Evolutionary conservation across 1,140 invertebrate species (phyloP), one percentile per base, ranked within the genome.

Genomic region (Drosophila bocqueti): DNA sequence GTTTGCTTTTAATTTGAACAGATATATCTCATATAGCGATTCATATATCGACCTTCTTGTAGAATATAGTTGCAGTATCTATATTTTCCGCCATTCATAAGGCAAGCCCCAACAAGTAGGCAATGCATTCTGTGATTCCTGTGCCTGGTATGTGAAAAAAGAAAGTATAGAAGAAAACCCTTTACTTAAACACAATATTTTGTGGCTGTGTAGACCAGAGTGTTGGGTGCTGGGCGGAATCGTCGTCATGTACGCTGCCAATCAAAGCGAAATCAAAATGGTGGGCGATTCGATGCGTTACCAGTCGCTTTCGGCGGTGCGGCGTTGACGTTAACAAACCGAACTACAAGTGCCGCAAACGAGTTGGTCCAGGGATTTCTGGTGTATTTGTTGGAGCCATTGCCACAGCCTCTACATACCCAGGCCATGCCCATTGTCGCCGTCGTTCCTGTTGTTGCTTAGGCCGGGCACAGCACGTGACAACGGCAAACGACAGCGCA

Each of bases 181-280:
- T 24, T 34, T 16, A 2, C 7, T 9, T 15, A 40, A 24, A 29
- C n/a, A 15, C 1, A 16, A 36, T 16, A 43, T 21, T 64, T 57
- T 57, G 1, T 34, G 1, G 2, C 66, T 21, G 52, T 72, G 67
- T 36, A 57, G 3, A 5, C n/a, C 45, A 29, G 36, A 40, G 52
- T 57, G 49, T 47, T 71, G 52, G 65, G 52, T 69, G 49, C 66
- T 43, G 66, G 65, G 38, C 21, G 43, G 47, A 61, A 36, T 63
- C 60, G 36, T 69, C 71, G 72, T 40, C 81, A 90, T 90, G 79
- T 85, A 90, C 81, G 86, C 79, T 79, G 85, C 85, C 85, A 89
- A 89, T 89, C 85, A 89, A 90, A 76, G 76, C 77, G 77, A 84
- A 64, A 69, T 84, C 78, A 79, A 81, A 84, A 90, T 89, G 84